Evolutionary conservation across 2,888 invertebrate genomes (phyloP), one percentile per base, ranked within the genome.

Genomic region (Hoplodrina ambigua): DNA sequence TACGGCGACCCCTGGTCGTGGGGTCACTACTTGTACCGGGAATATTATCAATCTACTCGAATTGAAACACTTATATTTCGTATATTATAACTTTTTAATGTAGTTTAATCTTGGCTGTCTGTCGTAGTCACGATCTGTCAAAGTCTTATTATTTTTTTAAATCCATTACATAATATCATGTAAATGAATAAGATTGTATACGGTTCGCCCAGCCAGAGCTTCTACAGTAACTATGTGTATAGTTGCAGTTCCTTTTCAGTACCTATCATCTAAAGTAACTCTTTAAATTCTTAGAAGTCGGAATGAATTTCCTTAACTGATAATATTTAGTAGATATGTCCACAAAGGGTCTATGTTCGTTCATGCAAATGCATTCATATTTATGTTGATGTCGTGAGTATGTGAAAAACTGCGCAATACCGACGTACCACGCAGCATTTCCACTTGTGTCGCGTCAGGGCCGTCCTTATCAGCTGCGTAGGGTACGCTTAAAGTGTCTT

Each of bases 391-490:
- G 62, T 66, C 57, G 61, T 63, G 33, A 54, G 37, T 54, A 60
- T 56, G 56, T 72, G 55, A 78, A 81, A 78, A 72, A 72, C 82
- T 78, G 72, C 78, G 82, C 82, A 78, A 64, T 77, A 50, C n/a
- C 41, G 53, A 61, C 15, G 20, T 50, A 55, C 5, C 46, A 6
- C 49, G 66, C 52, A 60, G 53, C 11, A 50, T 52, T 60, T 78
- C 50, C 62, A 70, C 64, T 76, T 52, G 77, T 58, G 13, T 8
- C 37, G 58, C 56, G 61, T 78, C 82, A 82, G 20, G 82, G 82
- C 55, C 78, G 59, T 46, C 17, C 64, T 78, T 78, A 78, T 78
- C 78, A 78, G 44, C 33, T 55, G 41, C 54, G 50, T 64, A 69
- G 69, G 63, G 63, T 25, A 19, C n/a, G 61, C 61, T 25, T 64